These are phyloP conservation scores for Pinna nobilis DNA, from an alignment of 1,140 invertebrate genomes.

Conservation along the genomic window DNA sequence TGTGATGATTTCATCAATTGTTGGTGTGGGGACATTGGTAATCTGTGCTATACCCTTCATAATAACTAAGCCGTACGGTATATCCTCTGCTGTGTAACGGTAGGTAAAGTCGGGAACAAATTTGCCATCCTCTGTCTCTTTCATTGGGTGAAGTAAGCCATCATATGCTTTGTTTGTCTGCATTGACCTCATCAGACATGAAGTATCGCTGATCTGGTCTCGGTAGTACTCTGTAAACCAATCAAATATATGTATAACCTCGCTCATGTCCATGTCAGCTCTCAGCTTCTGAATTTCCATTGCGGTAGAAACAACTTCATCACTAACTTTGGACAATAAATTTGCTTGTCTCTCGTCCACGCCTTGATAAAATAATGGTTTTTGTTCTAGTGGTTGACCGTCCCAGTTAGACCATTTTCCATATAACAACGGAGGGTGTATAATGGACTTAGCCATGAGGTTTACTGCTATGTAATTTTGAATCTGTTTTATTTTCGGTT, in stretches of 20 bases:
- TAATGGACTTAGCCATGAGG: slow-evolving; percentile 50
- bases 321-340: slow-evolving; percentile 47
- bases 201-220: slow-evolving; percentile 50
- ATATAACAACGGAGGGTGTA: slow-evolving; percentile 59
- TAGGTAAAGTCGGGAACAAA: slow-evolving; percentile 61
- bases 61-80: slow-evolving; percentile 62
- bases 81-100: slow-evolving; percentile 58
- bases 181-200: slow-evolving; percentile 43
- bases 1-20: slow-evolving; percentile 52
- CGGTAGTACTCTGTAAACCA: slow-evolving; percentile 53
- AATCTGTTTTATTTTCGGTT: slow-evolving; percentile 41
- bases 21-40: slow-evolving; percentile 50
- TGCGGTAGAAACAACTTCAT: slow-evolving; percentile 49
- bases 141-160: slow-evolving; percentile 60
- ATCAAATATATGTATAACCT: slow-evolving; percentile 55
- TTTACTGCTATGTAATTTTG: slow-evolving; percentile 55
- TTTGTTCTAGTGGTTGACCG: slow-evolving; percentile 40
- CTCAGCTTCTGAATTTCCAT: slow-evolving; percentile 40
- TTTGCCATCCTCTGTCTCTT: slow-evolving; percentile 30
- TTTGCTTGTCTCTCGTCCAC: slow-evolving; percentile 48
- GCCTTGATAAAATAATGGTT: slow-evolving; percentile 60
- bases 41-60: slow-evolving; percentile 59
- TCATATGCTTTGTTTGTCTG: slow-evolving; percentile 59
- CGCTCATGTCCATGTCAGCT: slow-evolving; percentile 44
- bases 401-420: slow-evolving; percentile 53